phyloP scores from a whole-genome alignment of 37 sponge, comb jelly and placozoan genomes.

The Halisarca cf. caerulea region DNA sequence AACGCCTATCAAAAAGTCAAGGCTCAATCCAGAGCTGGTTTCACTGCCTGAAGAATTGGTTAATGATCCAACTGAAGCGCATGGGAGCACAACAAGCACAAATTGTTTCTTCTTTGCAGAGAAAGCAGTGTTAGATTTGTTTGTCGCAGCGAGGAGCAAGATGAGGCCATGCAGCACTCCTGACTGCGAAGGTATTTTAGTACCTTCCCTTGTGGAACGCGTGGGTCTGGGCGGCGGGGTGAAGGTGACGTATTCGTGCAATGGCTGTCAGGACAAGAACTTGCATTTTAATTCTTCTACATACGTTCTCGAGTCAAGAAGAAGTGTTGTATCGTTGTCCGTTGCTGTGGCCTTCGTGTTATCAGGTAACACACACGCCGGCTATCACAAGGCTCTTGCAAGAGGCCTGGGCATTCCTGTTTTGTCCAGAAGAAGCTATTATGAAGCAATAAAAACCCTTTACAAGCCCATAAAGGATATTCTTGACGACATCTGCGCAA shows the following conservation, averaged over 20 bases:
- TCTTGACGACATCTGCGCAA: slow-evolving; percentile 35
- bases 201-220: neutral
- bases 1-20: too few relatives aligned
- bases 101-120: too few relatives aligned
- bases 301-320: too few relatives aligned
- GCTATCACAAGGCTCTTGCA: slow-evolving; percentile 5
- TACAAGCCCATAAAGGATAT: slow-evolving; percentile 22
- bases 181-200: slow-evolving; percentile 23
- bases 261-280: slow-evolving; percentile 20
- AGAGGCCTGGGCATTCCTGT: slow-evolving; percentile 26
- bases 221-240: slow-evolving; percentile 37
- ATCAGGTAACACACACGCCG: slow-evolving; percentile 22
- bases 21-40: too few relatives aligned
- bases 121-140: too few relatives aligned
- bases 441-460: neutral
- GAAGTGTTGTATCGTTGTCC: neutral
- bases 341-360: slow-evolving; percentile 42
- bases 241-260: slow-evolving; percentile 21
- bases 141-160: too few relatives aligned
- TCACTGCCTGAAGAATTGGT: too few relatives aligned
- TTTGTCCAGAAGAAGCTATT: neutral
- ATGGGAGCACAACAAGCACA: too few relatives aligned
- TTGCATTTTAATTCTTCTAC: slow-evolving; percentile 20
- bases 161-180: slow-evolving; percentile 29
- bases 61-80: too few relatives aligned